Percentiles rank a stretch among this genome's conserved stretches.
phyloP scores from a whole-genome alignment of 2,797 vertebrate species.

The Acestrorhynchus altus region DNA sequence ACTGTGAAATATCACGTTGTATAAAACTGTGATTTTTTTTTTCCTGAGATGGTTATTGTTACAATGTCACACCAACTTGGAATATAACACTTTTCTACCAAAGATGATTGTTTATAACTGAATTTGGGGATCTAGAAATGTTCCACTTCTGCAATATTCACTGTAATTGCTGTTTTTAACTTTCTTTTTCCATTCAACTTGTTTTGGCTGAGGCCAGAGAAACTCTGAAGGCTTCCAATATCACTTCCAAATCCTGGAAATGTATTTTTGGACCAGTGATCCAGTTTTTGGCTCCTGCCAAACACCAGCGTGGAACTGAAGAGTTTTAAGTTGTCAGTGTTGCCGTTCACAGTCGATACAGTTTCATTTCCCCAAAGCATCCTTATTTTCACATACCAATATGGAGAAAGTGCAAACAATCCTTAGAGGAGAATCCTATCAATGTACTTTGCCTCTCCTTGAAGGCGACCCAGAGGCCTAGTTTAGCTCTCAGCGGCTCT shows the following conservation, averaged over 20 bases:
- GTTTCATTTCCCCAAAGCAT: background rate
- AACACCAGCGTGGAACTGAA: background rate
- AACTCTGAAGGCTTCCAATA: background rate
- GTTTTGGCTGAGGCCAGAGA: background rate
- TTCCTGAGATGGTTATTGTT: too few species aligned
- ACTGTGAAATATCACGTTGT: too few species aligned
- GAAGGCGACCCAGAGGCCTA: constrained; percentile 23
- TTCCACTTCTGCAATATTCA: too few species aligned
- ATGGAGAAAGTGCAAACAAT: constrained; percentile 13
- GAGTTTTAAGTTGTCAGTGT: background rate
- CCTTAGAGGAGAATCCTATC: constrained; percentile 5
- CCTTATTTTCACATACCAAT: constrained; percentile 7
- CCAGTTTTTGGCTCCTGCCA: background rate
- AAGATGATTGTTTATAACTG: too few species aligned
- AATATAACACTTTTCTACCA: too few species aligned
- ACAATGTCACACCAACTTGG: too few species aligned
- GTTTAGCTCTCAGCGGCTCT: constrained; percentile 11
- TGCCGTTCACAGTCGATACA: background rate
- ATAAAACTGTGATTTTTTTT: too few species aligned
- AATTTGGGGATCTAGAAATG: too few species aligned
- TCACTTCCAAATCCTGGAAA: background rate
- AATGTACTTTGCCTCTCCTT: constrained; percentile 3
- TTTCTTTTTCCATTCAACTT: background rate
- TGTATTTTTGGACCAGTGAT: constrained; percentile 1
- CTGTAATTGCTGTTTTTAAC: too few species aligned